phyloP scores from a whole-genome alignment of 2,113 vertebrate species.

The Butorides virescens region DNA sequence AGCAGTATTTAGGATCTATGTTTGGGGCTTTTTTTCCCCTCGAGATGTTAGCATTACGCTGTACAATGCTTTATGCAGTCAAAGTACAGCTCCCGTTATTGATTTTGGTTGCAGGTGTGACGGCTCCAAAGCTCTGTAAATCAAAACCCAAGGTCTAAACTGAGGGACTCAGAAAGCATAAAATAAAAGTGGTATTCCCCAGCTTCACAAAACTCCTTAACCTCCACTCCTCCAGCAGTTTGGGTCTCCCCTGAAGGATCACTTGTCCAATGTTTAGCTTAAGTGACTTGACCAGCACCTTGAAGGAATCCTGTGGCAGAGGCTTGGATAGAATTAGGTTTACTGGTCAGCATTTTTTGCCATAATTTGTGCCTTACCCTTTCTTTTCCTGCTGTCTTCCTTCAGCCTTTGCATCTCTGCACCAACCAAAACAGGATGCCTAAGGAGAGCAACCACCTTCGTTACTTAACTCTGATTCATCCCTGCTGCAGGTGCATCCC shows the following conservation, averaged over 20 bases:
- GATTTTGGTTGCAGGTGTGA: constrained; percentile 30
- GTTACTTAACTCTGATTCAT: constrained; percentile 27
- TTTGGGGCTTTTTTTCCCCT: not conserved
- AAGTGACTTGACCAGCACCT: not conserved
- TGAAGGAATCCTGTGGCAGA: not conserved
- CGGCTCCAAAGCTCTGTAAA: constrained; percentile 20
- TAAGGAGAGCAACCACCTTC: constrained; percentile 11
- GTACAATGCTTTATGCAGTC: not conserved
- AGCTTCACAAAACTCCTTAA: not conserved
- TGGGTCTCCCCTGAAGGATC: not conserved
- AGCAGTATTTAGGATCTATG: not conserved
- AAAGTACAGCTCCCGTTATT: not conserved
- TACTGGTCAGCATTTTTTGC: not conserved
- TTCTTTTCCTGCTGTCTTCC: not conserved
- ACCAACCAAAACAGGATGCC: not conserved
- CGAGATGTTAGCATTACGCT: not conserved
- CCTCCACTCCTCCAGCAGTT: not conserved
- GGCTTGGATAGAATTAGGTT: not conserved
- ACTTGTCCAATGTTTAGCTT: not conserved
- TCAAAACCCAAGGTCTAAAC: not conserved
- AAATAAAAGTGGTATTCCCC: not conserved
- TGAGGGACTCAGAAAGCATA: not conserved
- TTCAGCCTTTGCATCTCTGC: not conserved
- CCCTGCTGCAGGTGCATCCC: constrained; percentile 3
- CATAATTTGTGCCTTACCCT: not conserved